Evolutionary conservation across 2,888 invertebrate genomes (phyloP), one percentile per base, ranked within the genome.

Genomic region (Phanerotoma sp.): DNA sequence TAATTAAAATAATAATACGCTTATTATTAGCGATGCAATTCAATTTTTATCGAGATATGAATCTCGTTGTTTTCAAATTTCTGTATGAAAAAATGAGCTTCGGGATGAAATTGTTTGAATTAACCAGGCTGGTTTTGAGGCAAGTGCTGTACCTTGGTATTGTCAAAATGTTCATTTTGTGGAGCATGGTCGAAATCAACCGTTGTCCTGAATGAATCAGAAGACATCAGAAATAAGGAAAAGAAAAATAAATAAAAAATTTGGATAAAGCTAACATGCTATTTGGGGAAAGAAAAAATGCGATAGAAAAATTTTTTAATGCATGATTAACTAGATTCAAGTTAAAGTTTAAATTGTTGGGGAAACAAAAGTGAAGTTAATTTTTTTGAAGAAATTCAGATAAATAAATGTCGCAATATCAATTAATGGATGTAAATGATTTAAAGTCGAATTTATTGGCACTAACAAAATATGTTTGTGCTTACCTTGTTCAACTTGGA

Each of bases 1-100:
- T 56, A 47, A 53, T 48, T 47, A 46, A 20, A 25, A 47, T 18
- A 21, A 41, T 25, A 32, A 42, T 33, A 51, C 58, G 54, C 64
- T 62, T 54, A 55, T 54, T 54, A 32, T 35, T n/a, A 40, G 44
- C 54, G 61, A 54, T 64, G 63, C 62, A 60, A 64, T 51, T 62
- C 59, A 66, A 65, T 69, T 71, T 70, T 63, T n/a, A 66, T 61
- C 66, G 75, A 74, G 75, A 74, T 75, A 75, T 75, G 75, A 75
- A 74, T 74, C 75, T 74, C 74, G 69, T 68, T 63, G 67, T 57
- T 68, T 74, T 72, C n/a, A n/a, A n/a, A n/a, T n/a, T n/a, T n/a
- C n/a, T n/a, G n/a, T n/a, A 68, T 61, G 38, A 49, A 56, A 60
- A 54, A 42, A 52, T 52, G 38, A 22, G 54, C 47, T 60, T 62